Percentiles rank a stretch among this genome's conserved stretches.
phyloP scores from a whole-genome alignment of 2,888 invertebrate species.

The Pristionchus exspectatus region DNA sequence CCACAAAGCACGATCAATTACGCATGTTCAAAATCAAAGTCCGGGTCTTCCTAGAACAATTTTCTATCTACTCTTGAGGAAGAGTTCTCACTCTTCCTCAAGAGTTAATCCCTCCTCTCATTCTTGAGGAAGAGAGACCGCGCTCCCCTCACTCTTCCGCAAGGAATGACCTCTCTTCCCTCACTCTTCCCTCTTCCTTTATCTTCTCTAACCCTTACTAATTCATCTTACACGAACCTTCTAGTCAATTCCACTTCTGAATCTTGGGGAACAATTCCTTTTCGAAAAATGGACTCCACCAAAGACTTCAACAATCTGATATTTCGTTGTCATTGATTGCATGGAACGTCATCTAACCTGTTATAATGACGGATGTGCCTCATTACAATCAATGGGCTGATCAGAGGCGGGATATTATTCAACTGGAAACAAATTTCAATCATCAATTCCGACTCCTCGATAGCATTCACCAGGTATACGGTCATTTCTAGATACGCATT shows the following conservation, averaged over 20 bases:
- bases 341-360: not conserved
- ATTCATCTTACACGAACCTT: not conserved
- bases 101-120: too few relatives aligned
- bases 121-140: too few relatives aligned
- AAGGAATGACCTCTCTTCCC: too few relatives aligned
- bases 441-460: not conserved
- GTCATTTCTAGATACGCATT: not conserved
- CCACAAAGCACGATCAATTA: too few relatives aligned
- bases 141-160: too few relatives aligned
- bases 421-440: not conserved
- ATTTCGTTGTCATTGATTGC: not conserved
- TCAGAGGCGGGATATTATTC: not conserved
- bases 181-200: too few relatives aligned
- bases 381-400: conserved; percentile 9
- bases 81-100: too few relatives aligned
- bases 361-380: conserved; percentile 24
- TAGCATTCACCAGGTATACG: not conserved
- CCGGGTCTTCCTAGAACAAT: too few relatives aligned
- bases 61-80: too few relatives aligned
- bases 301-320: not conserved
- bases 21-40: too few relatives aligned
- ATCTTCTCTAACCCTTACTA: too few relatives aligned
- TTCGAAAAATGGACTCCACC: not conserved
- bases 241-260: not conserved
- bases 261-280: not conserved